Conservation (phyloP, 2,888 invertebrate species). For the Stenodera caucasica region DNA sequence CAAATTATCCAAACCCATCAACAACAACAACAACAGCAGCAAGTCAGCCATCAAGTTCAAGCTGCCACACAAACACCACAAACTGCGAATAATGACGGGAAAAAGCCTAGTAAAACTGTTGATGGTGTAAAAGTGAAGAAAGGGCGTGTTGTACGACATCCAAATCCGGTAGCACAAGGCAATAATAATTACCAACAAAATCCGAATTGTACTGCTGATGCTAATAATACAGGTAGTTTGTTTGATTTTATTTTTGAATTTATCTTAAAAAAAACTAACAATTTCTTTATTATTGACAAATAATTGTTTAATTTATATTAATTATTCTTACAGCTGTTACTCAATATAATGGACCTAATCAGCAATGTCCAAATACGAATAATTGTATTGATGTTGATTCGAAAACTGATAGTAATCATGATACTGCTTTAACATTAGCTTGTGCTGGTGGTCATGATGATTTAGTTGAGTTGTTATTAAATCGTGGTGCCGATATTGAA, state of each 20-base stretch:
- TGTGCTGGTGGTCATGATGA: slow-evolving; percentile 98
- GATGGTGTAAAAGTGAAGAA: slow-evolving; percentile 54
- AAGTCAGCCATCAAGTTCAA: slow-evolving; percentile 59
- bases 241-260: slow-evolving; percentile 17
- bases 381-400: slow-evolving; percentile 90
- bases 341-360: slow-evolving; percentile 44
- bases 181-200: slow-evolving; percentile 53
- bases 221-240: slow-evolving; percentile 55
- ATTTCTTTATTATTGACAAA: neutral
- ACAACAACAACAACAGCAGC: slow-evolving; percentile 41
- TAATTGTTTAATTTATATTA: neutral
- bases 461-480: slow-evolving; percentile 87
- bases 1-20: slow-evolving; percentile 37
- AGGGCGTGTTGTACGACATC: slow-evolving; percentile 53
- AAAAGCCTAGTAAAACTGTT: slow-evolving; percentile 34
- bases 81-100: slow-evolving; percentile 34
- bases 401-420: slow-evolving; percentile 98
- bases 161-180: slow-evolving; percentile 52
- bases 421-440: slow-evolving; percentile 96
- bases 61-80: slow-evolving; percentile 67
- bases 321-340: slow-evolving; percentile 41
- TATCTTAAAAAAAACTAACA: neutral
- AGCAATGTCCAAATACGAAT: slow-evolving; percentile 40
- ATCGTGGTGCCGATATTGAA: slow-evolving; percentile 94
- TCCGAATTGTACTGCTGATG: slow-evolving; percentile 59